phyloP scores from a whole-genome alignment of 2,888 invertebrate species.

The Acanthosoma haemorrhoidale region DNA sequence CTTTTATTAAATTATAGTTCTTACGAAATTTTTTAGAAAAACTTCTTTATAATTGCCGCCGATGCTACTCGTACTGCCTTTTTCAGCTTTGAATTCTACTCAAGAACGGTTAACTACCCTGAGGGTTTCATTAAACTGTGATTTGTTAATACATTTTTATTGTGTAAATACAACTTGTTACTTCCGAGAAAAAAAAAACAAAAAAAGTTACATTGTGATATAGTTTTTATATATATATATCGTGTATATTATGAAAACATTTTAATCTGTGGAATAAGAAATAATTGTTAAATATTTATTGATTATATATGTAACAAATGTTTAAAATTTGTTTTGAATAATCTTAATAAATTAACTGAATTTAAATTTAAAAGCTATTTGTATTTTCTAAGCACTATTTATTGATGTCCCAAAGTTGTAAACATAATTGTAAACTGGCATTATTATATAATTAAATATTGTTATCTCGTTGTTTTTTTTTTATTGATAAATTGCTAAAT shows the following conservation, averaged over 20 bases:
- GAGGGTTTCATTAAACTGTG: conserved; percentile 22
- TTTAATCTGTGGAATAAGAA: conserved; percentile 15
- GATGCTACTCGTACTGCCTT: conserved; percentile 10
- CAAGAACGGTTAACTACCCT: conserved; percentile 21
- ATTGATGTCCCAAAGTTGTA: background rate
- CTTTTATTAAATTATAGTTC: background rate
- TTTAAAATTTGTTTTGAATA: conserved; percentile 9
- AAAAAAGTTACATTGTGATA: conserved; percentile 16
- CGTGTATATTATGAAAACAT: conserved; percentile 9
- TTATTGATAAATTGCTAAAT: background rate
- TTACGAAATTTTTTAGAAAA: background rate
- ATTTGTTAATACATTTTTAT: conserved; percentile 15
- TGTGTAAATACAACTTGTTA: conserved; percentile 24
- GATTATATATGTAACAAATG: conserved; percentile 6
- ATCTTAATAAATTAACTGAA: background rate
- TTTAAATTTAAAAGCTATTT: background rate
- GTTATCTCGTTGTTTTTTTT: background rate
- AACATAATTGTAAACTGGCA: conserved; percentile 2
- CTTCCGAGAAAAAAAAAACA: conserved; percentile 6
- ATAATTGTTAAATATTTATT: conserved; percentile 24
- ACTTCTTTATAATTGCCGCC: background rate
- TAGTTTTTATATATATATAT: conserved; percentile 23
- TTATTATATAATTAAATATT: background rate
- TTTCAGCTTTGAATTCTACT: conserved; percentile 21
- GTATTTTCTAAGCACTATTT: background rate